Conservation (phyloP, 2,888 invertebrate genomes). For the Pristionchus japonicus region DNA sequence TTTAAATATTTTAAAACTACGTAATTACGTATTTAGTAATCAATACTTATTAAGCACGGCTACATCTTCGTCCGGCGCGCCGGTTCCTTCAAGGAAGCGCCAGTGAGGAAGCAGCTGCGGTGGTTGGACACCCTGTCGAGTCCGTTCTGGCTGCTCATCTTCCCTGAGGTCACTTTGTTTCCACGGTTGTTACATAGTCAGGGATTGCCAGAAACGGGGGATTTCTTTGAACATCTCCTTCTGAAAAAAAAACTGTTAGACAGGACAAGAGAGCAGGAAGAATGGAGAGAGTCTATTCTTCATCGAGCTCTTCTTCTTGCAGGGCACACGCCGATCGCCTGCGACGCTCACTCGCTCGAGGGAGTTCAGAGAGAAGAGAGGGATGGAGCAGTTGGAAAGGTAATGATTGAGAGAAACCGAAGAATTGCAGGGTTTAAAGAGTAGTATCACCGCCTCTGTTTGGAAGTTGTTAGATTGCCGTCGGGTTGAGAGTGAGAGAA, state of each 20-base stretch:
- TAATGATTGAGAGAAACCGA: no score
- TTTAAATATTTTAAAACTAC: neutral
- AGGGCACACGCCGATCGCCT: constrained; percentile 35
- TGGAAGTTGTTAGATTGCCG: no score
- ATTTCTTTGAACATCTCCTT: neutral
- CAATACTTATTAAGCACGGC: constrained; percentile 57
- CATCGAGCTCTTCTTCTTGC: neutral
- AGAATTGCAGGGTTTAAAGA: no score
- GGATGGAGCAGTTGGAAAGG: constrained; percentile 41
- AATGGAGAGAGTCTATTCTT: neutral
- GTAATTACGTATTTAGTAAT: neutral
- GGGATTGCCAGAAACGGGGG: neutral
- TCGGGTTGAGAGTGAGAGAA: neutral
- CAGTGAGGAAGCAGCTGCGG: constrained; percentile 63
- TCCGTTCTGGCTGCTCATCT: constrained; percentile 69
- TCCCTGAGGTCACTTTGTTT: constrained; percentile 65
- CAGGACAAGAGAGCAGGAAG: neutral
- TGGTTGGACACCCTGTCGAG: constrained; percentile 61
- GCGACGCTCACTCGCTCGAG: constrained; percentile 49
- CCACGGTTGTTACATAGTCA: neutral
- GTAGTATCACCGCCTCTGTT: no score
- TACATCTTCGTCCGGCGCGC: constrained; percentile 72
- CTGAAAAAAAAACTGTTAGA: neutral
- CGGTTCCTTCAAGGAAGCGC: constrained; percentile 63
- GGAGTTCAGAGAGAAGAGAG: constrained; percentile 50